Conservation (phyloP, 2,797 vertebrate species). For the Rhyacichthys aspro region DNA sequence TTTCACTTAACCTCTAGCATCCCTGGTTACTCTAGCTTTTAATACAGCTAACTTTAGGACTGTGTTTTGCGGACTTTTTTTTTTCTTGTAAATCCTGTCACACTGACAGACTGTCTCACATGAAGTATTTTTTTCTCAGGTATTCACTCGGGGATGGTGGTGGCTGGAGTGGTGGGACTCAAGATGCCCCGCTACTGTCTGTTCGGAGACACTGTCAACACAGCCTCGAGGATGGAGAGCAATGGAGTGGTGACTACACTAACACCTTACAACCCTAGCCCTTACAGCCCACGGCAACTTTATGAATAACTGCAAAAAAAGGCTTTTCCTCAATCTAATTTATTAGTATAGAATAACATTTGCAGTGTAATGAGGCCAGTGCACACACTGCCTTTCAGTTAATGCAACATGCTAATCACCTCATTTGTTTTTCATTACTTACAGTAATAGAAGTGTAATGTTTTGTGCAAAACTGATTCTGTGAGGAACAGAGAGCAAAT, state of each 20-base stretch:
- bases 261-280: slow-evolving; percentile 12
- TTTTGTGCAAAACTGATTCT: slow-evolving; percentile 22
- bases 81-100: too few relatives aligned
- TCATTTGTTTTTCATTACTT: slow-evolving; percentile 46
- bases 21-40: too few relatives aligned
- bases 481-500: slow-evolving; percentile 19
- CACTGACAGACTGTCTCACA: too few relatives aligned
- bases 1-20: too few relatives aligned
- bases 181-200: slow-evolving; percentile 83
- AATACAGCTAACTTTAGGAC: too few relatives aligned
- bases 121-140: slow-evolving; percentile 40
- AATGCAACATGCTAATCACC: slow-evolving; percentile 35
- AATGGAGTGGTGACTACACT: slow-evolving; percentile 76
- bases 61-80: too few relatives aligned
- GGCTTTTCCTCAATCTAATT: slow-evolving; percentile 14
- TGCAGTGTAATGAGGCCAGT: slow-evolving; percentile 26
- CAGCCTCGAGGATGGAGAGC: slow-evolving; percentile 82
- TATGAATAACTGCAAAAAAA: slow-evolving; percentile 16
- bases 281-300: background rate
- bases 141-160: slow-evolving; percentile 81
- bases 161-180: slow-evolving; percentile 78
- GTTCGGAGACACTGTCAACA: slow-evolving; percentile 80
- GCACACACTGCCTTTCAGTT: slow-evolving; percentile 35
- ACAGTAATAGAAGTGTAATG: slow-evolving; percentile 25
- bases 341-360: slow-evolving; percentile 29